A percentile compares a stretch with the other conserved stretches of the same genome.
phyloP scores from a whole-genome alignment of 23 tunicate species.

The Pegea sp. region DNA sequence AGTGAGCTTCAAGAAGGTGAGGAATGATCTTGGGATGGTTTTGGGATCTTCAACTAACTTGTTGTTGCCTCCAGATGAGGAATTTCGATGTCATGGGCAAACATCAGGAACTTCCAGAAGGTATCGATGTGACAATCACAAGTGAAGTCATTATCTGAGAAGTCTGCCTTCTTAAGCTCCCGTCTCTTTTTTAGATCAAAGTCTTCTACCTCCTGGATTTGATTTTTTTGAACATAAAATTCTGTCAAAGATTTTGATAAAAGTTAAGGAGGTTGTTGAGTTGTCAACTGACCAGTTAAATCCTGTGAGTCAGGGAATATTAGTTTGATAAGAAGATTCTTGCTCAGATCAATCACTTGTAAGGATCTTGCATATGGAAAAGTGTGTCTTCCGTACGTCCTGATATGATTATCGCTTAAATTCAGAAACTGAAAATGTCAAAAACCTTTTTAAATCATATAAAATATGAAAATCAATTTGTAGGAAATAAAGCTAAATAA shows the following conservation, averaged over 20 bases:
- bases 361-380: conserved; percentile 34
- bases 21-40: not conserved
- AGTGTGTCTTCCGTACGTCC: conserved; percentile 18
- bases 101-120: conserved; percentile 13
- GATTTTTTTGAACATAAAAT: conserved; percentile 38
- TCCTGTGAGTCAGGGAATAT: conserved; percentile 13
- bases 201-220: conserved; percentile 15
- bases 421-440: conserved; percentile 37
- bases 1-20: no score
- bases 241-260: conserved; percentile 7
- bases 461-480: no score
- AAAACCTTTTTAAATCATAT: no score
- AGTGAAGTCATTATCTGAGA: conserved; percentile 27
- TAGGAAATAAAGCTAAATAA: no score
- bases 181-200: conserved; percentile 4
- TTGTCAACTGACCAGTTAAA: conserved; percentile 17
- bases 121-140: conserved; percentile 38
- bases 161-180: conserved; percentile 29
- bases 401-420: conserved; percentile 12
- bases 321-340: conserved; percentile 12
- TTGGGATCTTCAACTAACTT: conserved; percentile 5
- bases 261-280: not conserved
- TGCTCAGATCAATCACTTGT: conserved; percentile 49
- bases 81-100: conserved; percentile 13
- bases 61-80: conserved; percentile 27